phyloP scores from a whole-genome alignment of 2,888 invertebrate species.

The Anoplius nigerrimus region DNA sequence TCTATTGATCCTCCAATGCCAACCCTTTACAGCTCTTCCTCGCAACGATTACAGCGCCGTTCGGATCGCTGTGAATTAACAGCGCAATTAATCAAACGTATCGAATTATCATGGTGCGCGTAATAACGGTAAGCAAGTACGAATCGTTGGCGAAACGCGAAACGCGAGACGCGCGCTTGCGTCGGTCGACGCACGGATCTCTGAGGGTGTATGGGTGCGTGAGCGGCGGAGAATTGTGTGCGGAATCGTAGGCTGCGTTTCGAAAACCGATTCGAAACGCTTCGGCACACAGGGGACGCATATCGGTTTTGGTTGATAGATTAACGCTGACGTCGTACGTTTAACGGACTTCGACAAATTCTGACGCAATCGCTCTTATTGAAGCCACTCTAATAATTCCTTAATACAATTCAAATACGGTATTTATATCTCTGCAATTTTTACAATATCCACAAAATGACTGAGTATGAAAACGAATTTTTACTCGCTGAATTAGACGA shows the following conservation, averaged over 20 bases:
- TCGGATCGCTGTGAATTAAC: constrained; percentile 8
- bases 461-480: too few relatives aligned
- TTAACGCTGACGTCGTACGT: background rate
- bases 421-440: too few relatives aligned
- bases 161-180: too few relatives aligned
- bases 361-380: too few relatives aligned
- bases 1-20: too few relatives aligned
- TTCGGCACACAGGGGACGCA: background rate
- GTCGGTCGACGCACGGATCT: too few relatives aligned
- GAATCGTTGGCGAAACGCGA: background rate
- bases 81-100: constrained; percentile 27
- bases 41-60: constrained; percentile 1
- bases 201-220: background rate
- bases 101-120: constrained; percentile 35
- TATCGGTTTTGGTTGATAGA: background rate
- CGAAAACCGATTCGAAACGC: constrained; percentile 5
- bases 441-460: too few relatives aligned
- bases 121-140: constrained; percentile 12
- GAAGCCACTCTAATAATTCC: too few relatives aligned
- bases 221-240: background rate
- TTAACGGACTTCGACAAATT: too few relatives aligned
- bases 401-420: too few relatives aligned
- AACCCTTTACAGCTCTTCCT: too few relatives aligned
- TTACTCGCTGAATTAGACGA: too few relatives aligned
- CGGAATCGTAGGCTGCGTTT: background rate